Conservation (phyloP, 2,113 vertebrate species). For the Aspidoscelis tigris region DNA sequence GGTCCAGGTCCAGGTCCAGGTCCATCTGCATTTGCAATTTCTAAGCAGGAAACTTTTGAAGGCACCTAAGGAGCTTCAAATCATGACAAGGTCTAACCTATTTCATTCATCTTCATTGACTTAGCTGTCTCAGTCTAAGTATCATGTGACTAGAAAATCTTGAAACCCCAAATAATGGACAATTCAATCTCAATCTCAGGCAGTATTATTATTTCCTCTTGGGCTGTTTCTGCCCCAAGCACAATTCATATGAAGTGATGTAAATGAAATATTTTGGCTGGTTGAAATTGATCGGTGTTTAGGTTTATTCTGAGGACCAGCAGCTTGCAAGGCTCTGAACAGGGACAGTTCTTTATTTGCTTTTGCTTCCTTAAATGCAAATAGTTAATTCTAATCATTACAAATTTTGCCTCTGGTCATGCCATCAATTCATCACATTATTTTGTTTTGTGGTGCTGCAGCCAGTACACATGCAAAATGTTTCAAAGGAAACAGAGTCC, state of each 20-base stretch:
- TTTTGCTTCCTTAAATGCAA: not conserved
- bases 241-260: slow-evolving; percentile 45
- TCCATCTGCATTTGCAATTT: not conserved
- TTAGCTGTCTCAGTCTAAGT: not conserved
- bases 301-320: not conserved
- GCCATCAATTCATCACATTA: slow-evolving; percentile 33
- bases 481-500: not conserved
- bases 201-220: not conserved
- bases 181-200: slow-evolving; percentile 12
- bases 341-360: not conserved
- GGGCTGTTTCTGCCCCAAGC: not conserved
- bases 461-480: too few species aligned
- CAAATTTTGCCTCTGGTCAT: slow-evolving; percentile 1
- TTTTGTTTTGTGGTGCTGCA: not conserved
- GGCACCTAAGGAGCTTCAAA: not conserved
- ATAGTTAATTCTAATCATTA: slow-evolving; percentile 27
- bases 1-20: too few species aligned
- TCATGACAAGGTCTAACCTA: not conserved
- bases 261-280: not conserved
- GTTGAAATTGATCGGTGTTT: not conserved
- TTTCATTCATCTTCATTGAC: fast-evolving
- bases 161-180: not conserved
- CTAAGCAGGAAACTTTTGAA: slow-evolving; percentile 21
- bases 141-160: not conserved
- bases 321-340: not conserved